Conservation (phyloP, 2,888 invertebrate species). For the Drosophila algonquin region DNA sequence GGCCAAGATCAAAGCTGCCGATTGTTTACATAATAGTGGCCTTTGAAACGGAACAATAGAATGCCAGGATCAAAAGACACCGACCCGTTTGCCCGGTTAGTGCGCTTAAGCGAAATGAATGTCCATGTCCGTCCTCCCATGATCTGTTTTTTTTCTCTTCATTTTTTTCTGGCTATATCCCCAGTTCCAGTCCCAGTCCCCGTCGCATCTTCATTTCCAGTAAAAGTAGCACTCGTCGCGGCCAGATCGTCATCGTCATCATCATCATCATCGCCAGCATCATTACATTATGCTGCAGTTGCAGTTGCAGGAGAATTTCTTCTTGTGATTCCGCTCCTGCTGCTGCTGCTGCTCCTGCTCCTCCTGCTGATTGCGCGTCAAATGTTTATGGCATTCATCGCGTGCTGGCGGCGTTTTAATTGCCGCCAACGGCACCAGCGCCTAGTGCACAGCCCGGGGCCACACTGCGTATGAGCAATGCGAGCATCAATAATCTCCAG, state of each 20-base stretch:
- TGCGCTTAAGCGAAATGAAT: slow-evolving; percentile 75
- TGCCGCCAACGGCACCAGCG: slow-evolving; percentile 54
- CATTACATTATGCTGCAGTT: slow-evolving; percentile 37
- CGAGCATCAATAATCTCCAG: slow-evolving; percentile 73
- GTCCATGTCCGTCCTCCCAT: slow-evolving; percentile 64
- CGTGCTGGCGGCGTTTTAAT: slow-evolving; percentile 77
- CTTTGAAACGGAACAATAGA: slow-evolving; percentile 86
- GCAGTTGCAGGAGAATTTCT: slow-evolving; percentile 35
- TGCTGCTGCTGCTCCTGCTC: neutral
- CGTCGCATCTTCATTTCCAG: slow-evolving; percentile 24
- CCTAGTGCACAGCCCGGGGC: slow-evolving; percentile 46
- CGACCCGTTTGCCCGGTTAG: slow-evolving; percentile 67
- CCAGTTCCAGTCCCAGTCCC: slow-evolving; percentile 4
- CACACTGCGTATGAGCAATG: slow-evolving; percentile 74
- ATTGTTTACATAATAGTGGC: slow-evolving; percentile 89
- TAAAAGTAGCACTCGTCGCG: slow-evolving; percentile 50
- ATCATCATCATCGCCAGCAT: slow-evolving; percentile 16
- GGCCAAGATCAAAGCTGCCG: slow-evolving; percentile 87
- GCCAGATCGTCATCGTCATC: slow-evolving; percentile 37
- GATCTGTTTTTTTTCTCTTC: slow-evolving; percentile 53
- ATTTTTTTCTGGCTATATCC: no score
- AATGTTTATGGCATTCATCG: slow-evolving; percentile 80
- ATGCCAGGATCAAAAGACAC: slow-evolving; percentile 83
- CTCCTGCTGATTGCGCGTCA: slow-evolving; percentile 72
- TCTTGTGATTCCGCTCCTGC: slow-evolving; percentile 22